Evolutionary conservation across 2,888 invertebrate species (phyloP), one percentile per base, ranked within the genome.

Genomic region (Notodonta ziczac): DNA sequence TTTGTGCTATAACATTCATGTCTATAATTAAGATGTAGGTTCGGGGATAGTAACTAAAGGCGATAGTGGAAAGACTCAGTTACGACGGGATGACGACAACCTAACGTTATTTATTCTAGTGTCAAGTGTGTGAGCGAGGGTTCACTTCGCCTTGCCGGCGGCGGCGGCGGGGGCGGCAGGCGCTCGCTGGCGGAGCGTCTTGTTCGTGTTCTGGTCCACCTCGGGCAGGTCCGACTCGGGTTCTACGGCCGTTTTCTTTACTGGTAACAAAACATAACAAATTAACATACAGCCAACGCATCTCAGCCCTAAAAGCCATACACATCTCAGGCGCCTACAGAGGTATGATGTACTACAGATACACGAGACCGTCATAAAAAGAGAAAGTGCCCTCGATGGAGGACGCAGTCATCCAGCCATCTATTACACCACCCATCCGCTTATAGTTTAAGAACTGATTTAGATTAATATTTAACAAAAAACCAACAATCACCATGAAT

Each of bases 151-250:
- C 86, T 96, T 96, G 66, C 88, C 54, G 39, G 91, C 89, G 54
- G n/a, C 13, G n/a, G 52, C 14, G 54, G 91, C 89, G 54, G 35
- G 35, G 6, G 35, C 35, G 35, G 88, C 87, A 63, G 94, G 91
- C 69, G 94, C 85, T 74, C 96, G 94, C 76, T 94, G 95, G 77
- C 96, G 94, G 70, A 96, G 91, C 66, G 95, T 95, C 86, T 97
- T 97, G 91, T 96, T 96, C 42, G 97, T 97, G 84, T 97, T 97
- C 91, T 98, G 98, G 89, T 98, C 98, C 61, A 98, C 98, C 91
- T 99, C 98, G 0, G 98, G 98, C 70, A 98, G 93, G 82, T 98
- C 98, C 59, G 97, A 98, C 74, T 98, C 97, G 69, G 97, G 97
- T 46, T 94, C 92, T 39, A 77, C 75, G 2, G 89, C 88, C 48